phyloP scores from a whole-genome alignment of 2,888 invertebrate genomes.

The Campoplex capitator region DNA sequence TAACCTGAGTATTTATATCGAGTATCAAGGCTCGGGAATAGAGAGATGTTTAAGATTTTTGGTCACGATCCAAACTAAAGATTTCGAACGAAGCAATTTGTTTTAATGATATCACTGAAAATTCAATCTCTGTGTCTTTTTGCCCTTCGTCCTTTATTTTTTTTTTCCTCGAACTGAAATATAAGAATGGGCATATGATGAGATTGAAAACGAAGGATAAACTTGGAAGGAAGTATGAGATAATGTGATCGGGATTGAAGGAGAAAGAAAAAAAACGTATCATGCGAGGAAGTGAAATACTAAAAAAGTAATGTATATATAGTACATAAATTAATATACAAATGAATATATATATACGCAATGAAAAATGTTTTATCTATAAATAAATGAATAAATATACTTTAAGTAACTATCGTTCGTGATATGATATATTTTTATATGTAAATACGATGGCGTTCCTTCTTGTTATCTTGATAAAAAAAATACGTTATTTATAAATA shows the following conservation, averaged over 20 bases:
- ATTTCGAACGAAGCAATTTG: not conserved
- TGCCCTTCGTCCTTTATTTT: conserved; percentile 14
- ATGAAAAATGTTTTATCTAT: conserved; percentile 76
- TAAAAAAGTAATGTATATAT: conserved; percentile 55
- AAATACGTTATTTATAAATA: conserved; percentile 61
- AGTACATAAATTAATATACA: conserved; percentile 49
- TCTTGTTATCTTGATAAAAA: conserved; percentile 78
- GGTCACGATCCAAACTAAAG: not conserved
- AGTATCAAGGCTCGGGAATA: conserved; percentile 9
- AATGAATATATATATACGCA: conserved; percentile 48
- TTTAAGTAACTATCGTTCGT: conserved; percentile 76
- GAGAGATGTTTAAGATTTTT: not conserved
- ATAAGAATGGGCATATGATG: not conserved
- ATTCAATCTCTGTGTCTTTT: conserved; percentile 38
- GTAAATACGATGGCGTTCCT: conserved; percentile 82
- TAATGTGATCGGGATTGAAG: conserved; percentile 43
- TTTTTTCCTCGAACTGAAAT: not conserved
- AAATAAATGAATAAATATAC: conserved; percentile 74
- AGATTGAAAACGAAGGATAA: not conserved
- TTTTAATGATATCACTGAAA: conserved; percentile 33
- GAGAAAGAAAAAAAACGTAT: conserved; percentile 62
- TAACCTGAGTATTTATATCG: not conserved
- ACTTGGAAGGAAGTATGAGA: conserved; percentile 23
- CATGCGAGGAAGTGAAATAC: conserved; percentile 50
- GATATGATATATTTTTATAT: conserved; percentile 83